phyloP scores from a whole-genome alignment of 2,113 vertebrate genomes.

The Poeciliopsis retropinna region DNA sequence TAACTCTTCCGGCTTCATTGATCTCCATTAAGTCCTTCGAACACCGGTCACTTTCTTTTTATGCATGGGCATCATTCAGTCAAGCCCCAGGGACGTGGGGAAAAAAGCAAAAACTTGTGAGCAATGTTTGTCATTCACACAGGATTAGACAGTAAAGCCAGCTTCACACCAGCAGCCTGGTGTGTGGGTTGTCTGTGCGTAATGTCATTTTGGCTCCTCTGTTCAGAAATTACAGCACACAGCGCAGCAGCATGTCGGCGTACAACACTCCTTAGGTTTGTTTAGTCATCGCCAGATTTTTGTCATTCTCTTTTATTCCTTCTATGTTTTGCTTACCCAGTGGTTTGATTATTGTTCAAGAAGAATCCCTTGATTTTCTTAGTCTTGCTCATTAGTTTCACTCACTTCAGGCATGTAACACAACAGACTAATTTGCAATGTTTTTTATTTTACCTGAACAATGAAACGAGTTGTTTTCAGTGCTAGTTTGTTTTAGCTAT shows the following conservation, averaged over 20 bases:
- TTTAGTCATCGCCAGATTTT: neutral
- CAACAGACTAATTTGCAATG: too few species aligned
- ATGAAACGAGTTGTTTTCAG: neutral
- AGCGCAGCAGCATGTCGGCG: neutral
- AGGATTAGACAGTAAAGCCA: neutral
- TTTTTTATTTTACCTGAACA: neutral
- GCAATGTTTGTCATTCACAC: neutral
- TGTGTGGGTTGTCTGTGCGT: slow-evolving; percentile 1
- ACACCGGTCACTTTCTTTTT: neutral
- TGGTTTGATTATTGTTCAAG: too few species aligned
- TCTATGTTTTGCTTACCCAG: neutral
- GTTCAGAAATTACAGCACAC: neutral
- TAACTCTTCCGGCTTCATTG: neutral
- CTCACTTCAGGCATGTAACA: too few species aligned
- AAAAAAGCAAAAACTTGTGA: neutral
- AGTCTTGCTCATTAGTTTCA: too few species aligned
- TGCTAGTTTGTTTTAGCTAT: neutral
- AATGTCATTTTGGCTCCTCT: slow-evolving; percentile 1
- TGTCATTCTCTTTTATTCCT: neutral
- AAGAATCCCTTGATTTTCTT: too few species aligned
- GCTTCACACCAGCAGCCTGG: neutral
- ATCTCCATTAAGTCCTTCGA: neutral
- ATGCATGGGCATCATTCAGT: neutral
- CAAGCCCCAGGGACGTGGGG: too few species aligned
- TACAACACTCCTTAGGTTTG: neutral